These are phyloP conservation scores for Arnoldichthys spilopterus DNA, from an alignment of 2,797 vertebrate species.

Conservation along the genomic window DNA sequence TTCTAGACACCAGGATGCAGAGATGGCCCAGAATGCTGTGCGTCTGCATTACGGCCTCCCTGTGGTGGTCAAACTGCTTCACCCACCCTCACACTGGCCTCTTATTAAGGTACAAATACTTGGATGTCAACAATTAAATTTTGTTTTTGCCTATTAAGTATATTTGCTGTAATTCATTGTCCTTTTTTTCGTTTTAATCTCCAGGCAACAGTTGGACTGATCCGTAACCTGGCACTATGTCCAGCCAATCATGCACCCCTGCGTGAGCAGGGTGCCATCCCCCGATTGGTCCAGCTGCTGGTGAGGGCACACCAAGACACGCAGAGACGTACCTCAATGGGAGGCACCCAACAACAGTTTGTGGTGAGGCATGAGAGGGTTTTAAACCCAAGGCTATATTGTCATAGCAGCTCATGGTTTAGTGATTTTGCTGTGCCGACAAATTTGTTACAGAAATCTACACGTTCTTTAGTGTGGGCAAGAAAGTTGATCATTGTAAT, in stretches of 20 bases:
- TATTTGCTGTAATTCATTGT: too few species aligned
- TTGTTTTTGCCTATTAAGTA: background rate
- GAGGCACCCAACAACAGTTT: conserved; percentile 97
- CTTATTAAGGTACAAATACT: conserved; percentile 88
- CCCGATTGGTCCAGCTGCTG: conserved; percentile 92
- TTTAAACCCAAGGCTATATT: background rate
- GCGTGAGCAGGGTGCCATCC: conserved; percentile 96
- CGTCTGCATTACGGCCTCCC: conserved; percentile 96
- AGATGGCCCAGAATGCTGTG: conserved; percentile 98
- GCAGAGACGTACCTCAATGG: conserved; percentile 97
- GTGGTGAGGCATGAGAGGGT: conserved; percentile 79
- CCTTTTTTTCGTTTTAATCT: background rate
- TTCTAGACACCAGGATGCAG: conserved; percentile 96
- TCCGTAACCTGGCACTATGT: conserved; percentile 96
- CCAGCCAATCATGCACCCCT: conserved; percentile 96
- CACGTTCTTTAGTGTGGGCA: background rate
- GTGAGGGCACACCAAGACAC: conserved; percentile 97
- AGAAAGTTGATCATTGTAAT: background rate
- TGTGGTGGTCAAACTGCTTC: conserved; percentile 96
- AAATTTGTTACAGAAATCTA: too few species aligned
- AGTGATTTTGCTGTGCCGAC: too few species aligned
- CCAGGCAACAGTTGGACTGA: conserved; percentile 95
- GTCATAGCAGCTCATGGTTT: too few species aligned
- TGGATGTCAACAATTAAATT: background rate
- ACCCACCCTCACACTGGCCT: conserved; percentile 98